These are phyloP conservation scores for Rhynchophorus ferrugineus DNA, from an alignment of 1,140 invertebrate genomes.

Conservation along the genomic window DNA sequence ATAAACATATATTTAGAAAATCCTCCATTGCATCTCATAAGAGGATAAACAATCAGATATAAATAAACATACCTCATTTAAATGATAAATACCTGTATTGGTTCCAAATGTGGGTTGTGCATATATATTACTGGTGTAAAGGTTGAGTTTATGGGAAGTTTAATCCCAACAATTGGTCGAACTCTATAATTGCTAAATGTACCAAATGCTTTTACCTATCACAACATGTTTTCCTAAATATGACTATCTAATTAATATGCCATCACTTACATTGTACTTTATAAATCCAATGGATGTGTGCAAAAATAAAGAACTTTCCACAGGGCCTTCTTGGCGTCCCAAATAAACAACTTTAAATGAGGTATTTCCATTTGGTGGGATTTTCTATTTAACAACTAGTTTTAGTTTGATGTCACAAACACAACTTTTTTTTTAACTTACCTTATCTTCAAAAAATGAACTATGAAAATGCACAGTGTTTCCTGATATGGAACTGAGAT, in stretches of 20 bases:
- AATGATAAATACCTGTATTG: conserved; percentile 64
- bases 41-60: neutral
- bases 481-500: conserved; percentile 80
- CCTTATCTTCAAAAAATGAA: conserved; percentile 87
- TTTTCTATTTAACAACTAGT: conserved; percentile 47
- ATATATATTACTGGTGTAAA: conserved; percentile 85
- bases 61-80: conserved; percentile 1
- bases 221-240: conserved; percentile 16
- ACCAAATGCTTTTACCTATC: conserved; percentile 71
- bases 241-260: neutral
- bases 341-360: conserved; percentile 94
- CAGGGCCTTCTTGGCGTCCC: conserved; percentile 79
- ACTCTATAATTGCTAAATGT: conserved; percentile 81
- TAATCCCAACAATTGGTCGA: conserved; percentile 79
- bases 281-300: conserved; percentile 86
- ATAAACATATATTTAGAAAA: conserved; percentile 24
- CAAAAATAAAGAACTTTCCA: conserved; percentile 83
- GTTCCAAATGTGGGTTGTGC: conserved; percentile 84
- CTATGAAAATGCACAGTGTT: conserved; percentile 84
- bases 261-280: conserved; percentile 61
- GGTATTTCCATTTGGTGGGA: conserved; percentile 85
- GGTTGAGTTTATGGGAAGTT: conserved; percentile 85
- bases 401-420: conserved; percentile 5
- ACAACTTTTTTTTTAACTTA: conserved; percentile 36
- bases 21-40: neutral